These are phyloP conservation scores for Cladopsammia gracilis DNA, from an alignment of 64 coral and sea anemone genomes.

Conservation along the genomic window DNA sequence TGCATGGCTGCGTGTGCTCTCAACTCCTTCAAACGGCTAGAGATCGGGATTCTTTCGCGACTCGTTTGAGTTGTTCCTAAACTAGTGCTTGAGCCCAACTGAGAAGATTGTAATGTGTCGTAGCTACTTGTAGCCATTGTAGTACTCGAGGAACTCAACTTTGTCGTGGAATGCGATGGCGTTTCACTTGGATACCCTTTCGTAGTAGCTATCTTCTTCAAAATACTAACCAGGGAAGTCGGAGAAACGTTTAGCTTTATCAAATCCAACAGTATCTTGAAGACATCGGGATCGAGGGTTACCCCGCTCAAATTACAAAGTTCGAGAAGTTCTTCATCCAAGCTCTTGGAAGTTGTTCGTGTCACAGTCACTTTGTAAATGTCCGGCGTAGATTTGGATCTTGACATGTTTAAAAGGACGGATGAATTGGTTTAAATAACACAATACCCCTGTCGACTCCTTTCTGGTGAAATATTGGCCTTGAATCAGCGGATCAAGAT, in stretches of 20 bases:
- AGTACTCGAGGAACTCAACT: neutral
- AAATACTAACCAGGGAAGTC: constrained; percentile 85
- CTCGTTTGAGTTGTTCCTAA: constrained; percentile 3
- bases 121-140: neutral
- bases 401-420: constrained; percentile 72
- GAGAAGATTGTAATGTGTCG: neutral
- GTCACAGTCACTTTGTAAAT: constrained; percentile 84
- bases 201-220: constrained; percentile 84
- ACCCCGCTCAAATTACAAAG: constrained; percentile 97
- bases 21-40: constrained; percentile 40
- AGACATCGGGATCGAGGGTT: constrained; percentile 89
- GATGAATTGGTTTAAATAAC: neutral
- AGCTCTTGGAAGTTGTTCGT: constrained; percentile 75
- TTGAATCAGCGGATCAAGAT: neutral
- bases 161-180: neutral
- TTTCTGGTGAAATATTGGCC: neutral
- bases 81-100: neutral
- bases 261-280: constrained; percentile 96
- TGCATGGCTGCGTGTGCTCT: constrained; percentile 29
- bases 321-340: constrained; percentile 92
- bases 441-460: neutral
- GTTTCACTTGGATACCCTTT: constrained; percentile 58
- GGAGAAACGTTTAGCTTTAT: constrained; percentile 96
- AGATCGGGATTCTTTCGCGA: constrained; percentile 43
- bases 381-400: constrained; percentile 79